Evolutionary conservation across 2,888 invertebrate species (phyloP).

Genomic region (Xiphydria camelus): DNA sequence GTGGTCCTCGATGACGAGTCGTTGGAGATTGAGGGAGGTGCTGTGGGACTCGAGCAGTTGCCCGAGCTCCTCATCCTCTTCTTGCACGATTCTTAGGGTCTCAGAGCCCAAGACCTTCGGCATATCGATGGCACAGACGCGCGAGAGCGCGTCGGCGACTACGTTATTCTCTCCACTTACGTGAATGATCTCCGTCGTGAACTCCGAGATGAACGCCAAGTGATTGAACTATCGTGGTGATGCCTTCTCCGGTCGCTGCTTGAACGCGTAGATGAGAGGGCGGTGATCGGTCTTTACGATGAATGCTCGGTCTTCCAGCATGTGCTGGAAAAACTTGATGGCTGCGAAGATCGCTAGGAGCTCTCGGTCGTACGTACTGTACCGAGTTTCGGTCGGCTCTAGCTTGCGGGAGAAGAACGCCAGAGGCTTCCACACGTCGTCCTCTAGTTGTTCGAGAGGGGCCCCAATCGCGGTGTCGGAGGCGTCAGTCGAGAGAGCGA

Average conservation of each 20-base stretch:
- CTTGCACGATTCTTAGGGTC: too few relatives aligned
- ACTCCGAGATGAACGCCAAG: slow-evolving; percentile 20
- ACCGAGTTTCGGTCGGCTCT: slow-evolving; percentile 7
- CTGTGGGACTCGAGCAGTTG: too few relatives aligned
- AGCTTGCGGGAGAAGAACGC: slow-evolving; percentile 32
- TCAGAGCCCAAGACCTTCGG: too few relatives aligned
- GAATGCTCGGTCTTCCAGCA: too few relatives aligned
- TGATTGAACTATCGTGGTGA: slow-evolving; percentile 22
- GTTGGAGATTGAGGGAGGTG: too few relatives aligned
- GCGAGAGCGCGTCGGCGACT: slow-evolving; percentile 26
- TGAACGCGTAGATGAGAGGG: slow-evolving; percentile 16
- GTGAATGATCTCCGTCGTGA: slow-evolving; percentile 20
- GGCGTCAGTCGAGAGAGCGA: slow-evolving; percentile 22
- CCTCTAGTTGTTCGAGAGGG: slow-evolving; percentile 25
- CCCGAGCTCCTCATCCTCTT: too few relatives aligned
- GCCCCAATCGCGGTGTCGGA: slow-evolving; percentile 33
- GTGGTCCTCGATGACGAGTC: too few relatives aligned
- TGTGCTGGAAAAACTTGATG: too few relatives aligned
- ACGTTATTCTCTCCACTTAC: slow-evolving; percentile 22
- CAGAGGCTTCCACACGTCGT: slow-evolving; percentile 25
- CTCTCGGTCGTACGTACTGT: too few relatives aligned
- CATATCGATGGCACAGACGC: slow-evolving; percentile 16
- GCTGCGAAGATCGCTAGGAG: too few relatives aligned
- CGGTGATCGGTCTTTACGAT: too few relatives aligned
- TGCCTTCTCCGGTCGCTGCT: slow-evolving; percentile 15